Evolutionary conservation across 2,888 invertebrate genomes (phyloP).

Genomic region (Xestobium rufovillosum): DNA sequence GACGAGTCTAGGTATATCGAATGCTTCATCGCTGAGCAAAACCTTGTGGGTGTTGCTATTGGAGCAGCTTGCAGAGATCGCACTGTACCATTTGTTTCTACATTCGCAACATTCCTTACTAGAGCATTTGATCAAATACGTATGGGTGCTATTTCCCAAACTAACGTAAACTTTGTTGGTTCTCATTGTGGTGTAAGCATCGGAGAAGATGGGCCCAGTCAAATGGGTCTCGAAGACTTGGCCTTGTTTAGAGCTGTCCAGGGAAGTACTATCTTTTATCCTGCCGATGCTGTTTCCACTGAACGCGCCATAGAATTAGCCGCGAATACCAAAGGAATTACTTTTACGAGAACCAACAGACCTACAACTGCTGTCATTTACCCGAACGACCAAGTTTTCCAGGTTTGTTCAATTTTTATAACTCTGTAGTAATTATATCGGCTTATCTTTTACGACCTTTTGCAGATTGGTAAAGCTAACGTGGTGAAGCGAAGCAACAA

Average conservation of each 20-base stretch:
- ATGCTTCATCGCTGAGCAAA: slow-evolving; percentile 99
- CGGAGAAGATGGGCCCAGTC: slow-evolving; percentile 97
- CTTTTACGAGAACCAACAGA: slow-evolving; percentile 92
- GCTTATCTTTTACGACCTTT: slow-evolving; percentile 11
- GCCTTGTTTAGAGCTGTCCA: slow-evolving; percentile 92
- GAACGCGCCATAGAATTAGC: slow-evolving; percentile 94
- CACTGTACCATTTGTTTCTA: slow-evolving; percentile 89
- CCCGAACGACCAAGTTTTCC: slow-evolving; percentile 72
- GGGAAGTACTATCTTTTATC: slow-evolving; percentile 70
- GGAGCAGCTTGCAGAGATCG: slow-evolving; percentile 91
- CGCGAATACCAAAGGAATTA: slow-evolving; percentile 85
- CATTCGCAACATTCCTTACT: slow-evolving; percentile 97
- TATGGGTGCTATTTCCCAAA: slow-evolving; percentile 98
- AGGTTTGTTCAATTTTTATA: slow-evolving; percentile 42
- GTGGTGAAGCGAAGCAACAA: slow-evolving; percentile 65
- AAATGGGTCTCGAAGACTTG: slow-evolving; percentile 99
- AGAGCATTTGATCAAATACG: slow-evolving; percentile 97
- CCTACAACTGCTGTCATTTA: slow-evolving; percentile 87
- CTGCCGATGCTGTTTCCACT: slow-evolving; percentile 86
- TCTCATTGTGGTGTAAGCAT: slow-evolving; percentile 98
- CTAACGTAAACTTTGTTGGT: slow-evolving; percentile 92
- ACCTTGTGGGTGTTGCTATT: slow-evolving; percentile 91
- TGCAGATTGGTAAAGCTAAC: slow-evolving; percentile 66
- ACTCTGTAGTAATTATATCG: not conserved
- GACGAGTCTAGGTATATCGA: slow-evolving; percentile 78